Evolutionary conservation across 2,888 invertebrate species (phyloP).

Genomic region (Malacosoma neustria): DNA sequence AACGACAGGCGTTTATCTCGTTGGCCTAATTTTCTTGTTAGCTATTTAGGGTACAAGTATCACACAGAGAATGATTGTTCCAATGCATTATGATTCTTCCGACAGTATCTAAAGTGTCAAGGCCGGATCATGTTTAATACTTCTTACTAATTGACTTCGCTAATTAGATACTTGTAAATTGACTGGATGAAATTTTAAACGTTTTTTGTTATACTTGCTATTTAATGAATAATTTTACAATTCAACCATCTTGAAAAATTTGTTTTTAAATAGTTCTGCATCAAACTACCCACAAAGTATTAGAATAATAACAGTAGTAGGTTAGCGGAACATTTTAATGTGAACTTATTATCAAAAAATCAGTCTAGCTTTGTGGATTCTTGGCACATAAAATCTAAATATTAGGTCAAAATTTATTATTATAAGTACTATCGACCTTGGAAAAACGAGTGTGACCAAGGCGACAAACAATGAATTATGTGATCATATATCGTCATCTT

Average conservation of each 20-base stretch:
- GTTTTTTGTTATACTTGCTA: not conserved
- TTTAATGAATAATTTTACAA: too few species aligned
- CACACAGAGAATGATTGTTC: slow-evolving; percentile 31
- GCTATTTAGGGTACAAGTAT: slow-evolving; percentile 30
- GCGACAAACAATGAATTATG: too few species aligned
- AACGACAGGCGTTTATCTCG: slow-evolving; percentile 23
- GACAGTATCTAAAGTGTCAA: slow-evolving; percentile 45
- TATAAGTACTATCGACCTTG: too few species aligned
- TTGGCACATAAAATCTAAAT: too few species aligned
- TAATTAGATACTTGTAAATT: not conserved
- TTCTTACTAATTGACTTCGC: slow-evolving; percentile 36
- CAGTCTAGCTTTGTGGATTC: too few species aligned
- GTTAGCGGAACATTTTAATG: not conserved
- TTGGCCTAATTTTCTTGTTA: slow-evolving; percentile 30
- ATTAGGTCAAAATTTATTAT: too few species aligned
- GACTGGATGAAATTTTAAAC: not conserved
- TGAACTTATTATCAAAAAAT: too few species aligned
- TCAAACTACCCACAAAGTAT: too few species aligned
- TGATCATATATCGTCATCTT: too few species aligned
- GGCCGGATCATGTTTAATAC: slow-evolving; percentile 44
- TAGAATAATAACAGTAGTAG: not conserved
- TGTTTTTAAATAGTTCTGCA: too few species aligned
- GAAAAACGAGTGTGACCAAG: too few species aligned
- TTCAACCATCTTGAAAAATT: too few species aligned
- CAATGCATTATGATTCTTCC: slow-evolving; percentile 1